phyloP scores from a whole-genome alignment of 2,888 invertebrate genomes.

The Aphidoletes aphidimyza region DNA sequence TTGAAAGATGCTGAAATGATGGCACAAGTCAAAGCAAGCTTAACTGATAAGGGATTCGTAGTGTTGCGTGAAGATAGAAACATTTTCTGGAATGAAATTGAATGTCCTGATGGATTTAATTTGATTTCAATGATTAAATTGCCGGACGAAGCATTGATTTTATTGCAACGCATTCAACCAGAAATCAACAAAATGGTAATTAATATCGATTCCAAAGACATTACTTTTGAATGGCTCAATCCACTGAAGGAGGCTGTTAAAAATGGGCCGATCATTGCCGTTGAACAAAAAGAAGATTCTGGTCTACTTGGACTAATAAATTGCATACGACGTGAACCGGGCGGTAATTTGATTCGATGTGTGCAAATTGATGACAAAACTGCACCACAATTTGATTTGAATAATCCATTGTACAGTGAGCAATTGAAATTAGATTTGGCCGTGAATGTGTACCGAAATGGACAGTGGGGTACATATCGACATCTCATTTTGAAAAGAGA shows the following conservation, averaged over 20 bases:
- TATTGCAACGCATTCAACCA: constrained; percentile 61
- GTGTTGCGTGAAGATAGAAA: constrained; percentile 71
- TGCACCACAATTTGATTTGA: constrained; percentile 75
- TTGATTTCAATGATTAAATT: constrained; percentile 62
- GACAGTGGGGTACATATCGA: constrained; percentile 84
- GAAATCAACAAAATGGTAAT: constrained; percentile 60
- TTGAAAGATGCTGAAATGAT: constrained; percentile 62
- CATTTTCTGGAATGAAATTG: constrained; percentile 65
- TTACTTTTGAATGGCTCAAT: constrained; percentile 62
- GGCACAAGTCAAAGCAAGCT: constrained; percentile 66
- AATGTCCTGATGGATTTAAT: constrained; percentile 61
- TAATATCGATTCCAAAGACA: constrained; percentile 61
- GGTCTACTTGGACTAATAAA: constrained; percentile 91
- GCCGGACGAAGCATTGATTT: constrained; percentile 61
- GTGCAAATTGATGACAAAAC: constrained; percentile 73
- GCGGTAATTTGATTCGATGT: constrained; percentile 73
- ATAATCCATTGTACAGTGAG: constrained; percentile 73
- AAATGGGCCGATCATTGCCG: constrained; percentile 68
- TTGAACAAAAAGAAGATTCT: constrained; percentile 75
- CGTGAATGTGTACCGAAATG: constrained; percentile 79
- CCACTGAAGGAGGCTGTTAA: constrained; percentile 61
- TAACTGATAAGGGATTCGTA: constrained; percentile 72
- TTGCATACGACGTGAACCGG: constrained; percentile 84
- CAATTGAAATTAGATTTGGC: constrained; percentile 80
- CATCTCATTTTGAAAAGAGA: constrained; percentile 75